Base-by-base conservation (phyloP, 2,888 invertebrate species). In the Synanthedon formicaeformis region DNA sequence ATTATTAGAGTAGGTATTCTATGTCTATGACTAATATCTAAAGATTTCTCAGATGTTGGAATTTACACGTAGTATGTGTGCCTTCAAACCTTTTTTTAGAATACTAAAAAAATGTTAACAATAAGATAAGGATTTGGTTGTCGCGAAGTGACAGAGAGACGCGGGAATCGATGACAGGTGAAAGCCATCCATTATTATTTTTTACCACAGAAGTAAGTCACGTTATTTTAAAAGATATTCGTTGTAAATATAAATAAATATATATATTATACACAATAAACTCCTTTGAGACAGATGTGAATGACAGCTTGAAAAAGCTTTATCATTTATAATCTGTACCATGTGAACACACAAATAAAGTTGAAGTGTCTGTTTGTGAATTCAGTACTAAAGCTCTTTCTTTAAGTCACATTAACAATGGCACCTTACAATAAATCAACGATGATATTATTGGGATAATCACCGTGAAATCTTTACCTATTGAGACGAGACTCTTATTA, bases 181-280 rank as follows among this genome's bases (percentile, higher is more conserved):
- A 70, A 73, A 73, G 71, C 68, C 68, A 65, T 67, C 71, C 65
- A 71, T 78, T 75, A 73, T 75, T 69, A 63, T 62, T 62, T 71
- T 72, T 67, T 63, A 61, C 62, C 62, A 64, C 64, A 71, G 70
- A 71, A 68, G 66, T 73, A 71, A 69, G 63, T 58, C 54, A 54
- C 62, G 64, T 60, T 64, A 65, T 67, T 71, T 71, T 34, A 10
- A 34, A 34, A 34, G 34, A 34, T 34, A 34, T 34, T 62, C 59
- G 60, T 54, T 57, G 56, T 61, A 62, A 64, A 63, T 53, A 58
- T 55, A 67, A 49, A 18, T 10, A 68, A 65, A 73, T 67, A 69
- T 66, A 65, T 57, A 71, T 67, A 65, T 34, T 41, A 62, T 59
- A 61, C 68, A 67, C 65, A 69, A 57, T 63, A 59, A 59, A 63